phyloP scores from a whole-genome alignment of 2,888 invertebrate genomes.

The Psylliodes chrysocephalus region DNA sequence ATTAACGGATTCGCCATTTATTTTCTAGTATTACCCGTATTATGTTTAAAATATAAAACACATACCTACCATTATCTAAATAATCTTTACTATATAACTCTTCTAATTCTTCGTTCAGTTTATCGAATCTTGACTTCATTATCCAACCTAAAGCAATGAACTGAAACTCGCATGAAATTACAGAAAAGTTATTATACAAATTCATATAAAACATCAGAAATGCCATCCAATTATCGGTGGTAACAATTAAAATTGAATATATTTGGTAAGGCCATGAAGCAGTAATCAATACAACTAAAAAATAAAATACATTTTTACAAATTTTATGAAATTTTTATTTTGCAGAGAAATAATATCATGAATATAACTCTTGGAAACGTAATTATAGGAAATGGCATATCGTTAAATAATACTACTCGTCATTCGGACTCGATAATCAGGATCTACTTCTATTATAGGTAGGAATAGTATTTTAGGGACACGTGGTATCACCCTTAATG shows the following conservation, averaged over 20 bases:
- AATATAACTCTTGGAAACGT: no score
- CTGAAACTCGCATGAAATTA: conserved; percentile 43
- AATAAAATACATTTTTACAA: no score
- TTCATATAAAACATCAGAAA: conserved; percentile 42
- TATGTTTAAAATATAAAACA: not conserved
- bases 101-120: conserved; percentile 30
- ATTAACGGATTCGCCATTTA: no score
- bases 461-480: no score
- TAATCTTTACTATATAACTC: conserved; percentile 20
- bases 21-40: no score
- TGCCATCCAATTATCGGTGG: conserved; percentile 36
- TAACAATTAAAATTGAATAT: conserved; percentile 39
- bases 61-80: conserved; percentile 25
- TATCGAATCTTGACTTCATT: conserved; percentile 31
- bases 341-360: no score
- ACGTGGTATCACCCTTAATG: no score
- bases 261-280: conserved; percentile 45
- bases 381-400: no score
- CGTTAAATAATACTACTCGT: no score
- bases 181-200: conserved; percentile 44
- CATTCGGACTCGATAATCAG: no score
- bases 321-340: no score
- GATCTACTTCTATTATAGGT: no score
- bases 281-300: conserved; percentile 32
- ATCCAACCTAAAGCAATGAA: conserved; percentile 40